Evolutionary conservation across 1,140 invertebrate genomes (phyloP).

Genomic region (Trachymyrmex cornetzi): DNA sequence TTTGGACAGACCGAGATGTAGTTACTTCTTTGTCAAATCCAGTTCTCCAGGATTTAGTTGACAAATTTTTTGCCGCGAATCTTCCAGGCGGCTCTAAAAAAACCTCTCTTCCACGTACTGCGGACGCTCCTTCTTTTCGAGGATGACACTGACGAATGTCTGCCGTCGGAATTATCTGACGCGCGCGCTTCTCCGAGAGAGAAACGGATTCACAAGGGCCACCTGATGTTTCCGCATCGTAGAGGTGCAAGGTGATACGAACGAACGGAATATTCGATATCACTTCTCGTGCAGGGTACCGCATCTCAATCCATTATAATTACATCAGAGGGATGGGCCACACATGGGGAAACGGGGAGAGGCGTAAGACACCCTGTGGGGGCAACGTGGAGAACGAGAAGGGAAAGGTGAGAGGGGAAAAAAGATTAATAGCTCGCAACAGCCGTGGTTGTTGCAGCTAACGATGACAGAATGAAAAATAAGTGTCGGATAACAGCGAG

Average conservation of each 20-base stretch:
- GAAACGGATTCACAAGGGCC: slow-evolving; percentile 49
- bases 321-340: slow-evolving; percentile 39
- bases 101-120: slow-evolving; percentile 49
- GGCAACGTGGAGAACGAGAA: not conserved
- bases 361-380: slow-evolving; percentile 21
- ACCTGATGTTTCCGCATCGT: slow-evolving; percentile 65
- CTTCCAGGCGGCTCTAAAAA: slow-evolving; percentile 15
- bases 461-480: slow-evolving; percentile 65
- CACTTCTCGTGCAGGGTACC: slow-evolving; percentile 25
- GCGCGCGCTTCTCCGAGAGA: slow-evolving; percentile 43
- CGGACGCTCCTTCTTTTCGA: slow-evolving; percentile 42
- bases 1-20: not conserved
- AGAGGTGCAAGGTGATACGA: slow-evolving; percentile 40
- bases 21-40: slow-evolving; percentile 34
- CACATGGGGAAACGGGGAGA: not conserved
- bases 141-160: slow-evolving; percentile 72
- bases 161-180: slow-evolving; percentile 69
- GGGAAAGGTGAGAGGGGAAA: slow-evolving; percentile 11
- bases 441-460: slow-evolving; percentile 62
- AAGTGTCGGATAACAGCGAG: slow-evolving; percentile 62
- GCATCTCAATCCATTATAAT: slow-evolving; percentile 72
- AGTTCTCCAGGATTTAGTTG: slow-evolving; percentile 38
- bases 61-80: slow-evolving; percentile 41
- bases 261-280: slow-evolving; percentile 52
- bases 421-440: slow-evolving; percentile 63